Conservation (phyloP, 2,888 invertebrate genomes). For the Pristionchus maxplancki region DNA sequence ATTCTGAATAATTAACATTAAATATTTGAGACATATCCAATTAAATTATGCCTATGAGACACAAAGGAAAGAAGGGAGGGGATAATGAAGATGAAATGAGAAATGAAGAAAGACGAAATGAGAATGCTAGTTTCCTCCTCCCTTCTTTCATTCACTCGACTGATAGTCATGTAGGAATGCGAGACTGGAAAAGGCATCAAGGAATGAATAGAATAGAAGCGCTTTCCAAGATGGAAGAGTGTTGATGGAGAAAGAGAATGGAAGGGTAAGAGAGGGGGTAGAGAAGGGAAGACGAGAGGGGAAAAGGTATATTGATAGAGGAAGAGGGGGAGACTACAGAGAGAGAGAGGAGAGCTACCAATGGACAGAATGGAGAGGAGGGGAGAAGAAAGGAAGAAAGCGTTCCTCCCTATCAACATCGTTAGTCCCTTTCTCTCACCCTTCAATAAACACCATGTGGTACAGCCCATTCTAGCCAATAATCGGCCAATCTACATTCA, state of each 20-base stretch:
- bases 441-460: background rate
- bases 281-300: background rate
- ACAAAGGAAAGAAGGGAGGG: background rate
- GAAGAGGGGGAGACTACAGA: slow-evolving; percentile 13
- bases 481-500: background rate
- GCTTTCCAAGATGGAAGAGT: background rate
- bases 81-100: slow-evolving; percentile 7
- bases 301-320: background rate
- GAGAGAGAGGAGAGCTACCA: background rate
- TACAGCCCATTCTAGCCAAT: background rate
- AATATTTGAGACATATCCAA: background rate
- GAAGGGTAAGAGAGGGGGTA: background rate
- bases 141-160: background rate
- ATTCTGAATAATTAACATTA: slow-evolving; percentile 57
- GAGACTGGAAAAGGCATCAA: background rate
- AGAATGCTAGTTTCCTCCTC: background rate
- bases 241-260: background rate
- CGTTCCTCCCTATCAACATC: background rate
- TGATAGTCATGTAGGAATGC: background rate
- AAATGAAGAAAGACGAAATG: background rate
- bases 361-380: slow-evolving; percentile 21
- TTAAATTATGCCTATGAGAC: background rate
- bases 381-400: slow-evolving; percentile 23
- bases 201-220: slow-evolving; percentile 30
- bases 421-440: background rate